Conservation (phyloP, 1,140 invertebrate species). For the Drosophila pectinifera region DNA sequence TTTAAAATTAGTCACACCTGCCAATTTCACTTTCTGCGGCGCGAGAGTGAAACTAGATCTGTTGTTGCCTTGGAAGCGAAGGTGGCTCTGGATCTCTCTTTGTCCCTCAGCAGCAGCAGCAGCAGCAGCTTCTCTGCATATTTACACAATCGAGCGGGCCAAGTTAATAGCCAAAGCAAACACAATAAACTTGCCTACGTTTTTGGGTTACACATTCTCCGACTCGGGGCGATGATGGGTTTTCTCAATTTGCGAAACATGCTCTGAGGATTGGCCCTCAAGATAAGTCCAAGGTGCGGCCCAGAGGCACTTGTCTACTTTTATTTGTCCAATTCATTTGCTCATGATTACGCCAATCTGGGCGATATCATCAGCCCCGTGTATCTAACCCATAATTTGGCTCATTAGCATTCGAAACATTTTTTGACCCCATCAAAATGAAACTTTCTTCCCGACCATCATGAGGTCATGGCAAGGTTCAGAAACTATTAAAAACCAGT, state of each 20-base stretch:
- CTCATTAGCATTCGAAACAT: constrained; percentile 43
- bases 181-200: constrained; percentile 49
- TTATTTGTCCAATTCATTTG: constrained; percentile 38
- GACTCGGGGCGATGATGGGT: constrained; percentile 17
- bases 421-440: constrained; percentile 33
- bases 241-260: constrained; percentile 54
- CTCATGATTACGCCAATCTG: constrained; percentile 19
- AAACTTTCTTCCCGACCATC: constrained; percentile 43
- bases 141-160: constrained; percentile 59
- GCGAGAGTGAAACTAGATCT: constrained; percentile 55
- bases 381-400: constrained; percentile 40
- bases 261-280: constrained; percentile 38
- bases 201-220: constrained; percentile 51
- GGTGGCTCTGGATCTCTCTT: constrained; percentile 29
- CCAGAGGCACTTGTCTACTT: constrained; percentile 25
- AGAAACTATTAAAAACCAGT: constrained; percentile 11
- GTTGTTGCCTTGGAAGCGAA: constrained; percentile 27
- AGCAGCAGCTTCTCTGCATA: constrained; percentile 23
- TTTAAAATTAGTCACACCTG: constrained; percentile 61
- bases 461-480: constrained; percentile 13
- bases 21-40: constrained; percentile 65
- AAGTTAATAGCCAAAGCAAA: constrained; percentile 60
- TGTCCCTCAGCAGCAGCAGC: constrained; percentile 5
- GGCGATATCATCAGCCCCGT: constrained; percentile 15
- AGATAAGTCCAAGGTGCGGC: constrained; percentile 45